Conservation (phyloP, 2,797 vertebrate species). For the Scleropages formosus region DNA sequence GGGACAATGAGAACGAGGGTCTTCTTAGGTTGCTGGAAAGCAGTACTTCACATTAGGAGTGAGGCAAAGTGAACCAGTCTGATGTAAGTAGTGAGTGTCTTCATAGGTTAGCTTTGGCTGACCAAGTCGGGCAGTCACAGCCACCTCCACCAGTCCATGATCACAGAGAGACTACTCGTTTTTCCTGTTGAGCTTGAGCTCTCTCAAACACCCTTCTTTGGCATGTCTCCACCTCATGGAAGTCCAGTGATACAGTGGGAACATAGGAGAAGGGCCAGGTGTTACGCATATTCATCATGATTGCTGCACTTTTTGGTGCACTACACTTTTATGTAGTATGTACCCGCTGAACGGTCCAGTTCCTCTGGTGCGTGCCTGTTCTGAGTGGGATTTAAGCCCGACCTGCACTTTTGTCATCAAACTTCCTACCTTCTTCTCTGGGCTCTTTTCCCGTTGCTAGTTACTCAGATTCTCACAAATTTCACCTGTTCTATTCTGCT, state of each 20-base stretch:
- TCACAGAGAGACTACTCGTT: conserved; percentile 45
- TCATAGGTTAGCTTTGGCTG: neutral
- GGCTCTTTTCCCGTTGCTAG: neutral
- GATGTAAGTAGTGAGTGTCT: too few species aligned
- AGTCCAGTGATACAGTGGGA: conserved; percentile 13
- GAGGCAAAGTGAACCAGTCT: too few species aligned
- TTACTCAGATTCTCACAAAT: neutral
- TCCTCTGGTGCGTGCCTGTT: conserved; percentile 57
- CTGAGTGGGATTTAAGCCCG: conserved; percentile 45
- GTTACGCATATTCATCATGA: conserved; percentile 54
- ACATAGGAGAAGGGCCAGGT: conserved; percentile 1
- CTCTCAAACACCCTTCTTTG: too few species aligned
- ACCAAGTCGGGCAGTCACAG: neutral
- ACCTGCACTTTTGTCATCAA: conserved; percentile 24
- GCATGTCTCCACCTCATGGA: neutral
- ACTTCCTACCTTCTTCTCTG: neutral
- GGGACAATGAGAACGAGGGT: too few species aligned
- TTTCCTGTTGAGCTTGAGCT: conserved; percentile 13
- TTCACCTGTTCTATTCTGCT: neutral
- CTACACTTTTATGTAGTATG: conserved; percentile 85
- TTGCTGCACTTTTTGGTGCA: conserved; percentile 75
- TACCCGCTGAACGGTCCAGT: conserved; percentile 81
- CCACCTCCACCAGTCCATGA: conserved; percentile 45
- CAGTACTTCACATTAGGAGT: neutral
- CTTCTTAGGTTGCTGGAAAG: neutral